Percentiles rank a stretch among this genome's conserved stretches.
phyloP scores from a whole-genome alignment of 2,888 invertebrate genomes.

The Eupithecia vulgata region DNA sequence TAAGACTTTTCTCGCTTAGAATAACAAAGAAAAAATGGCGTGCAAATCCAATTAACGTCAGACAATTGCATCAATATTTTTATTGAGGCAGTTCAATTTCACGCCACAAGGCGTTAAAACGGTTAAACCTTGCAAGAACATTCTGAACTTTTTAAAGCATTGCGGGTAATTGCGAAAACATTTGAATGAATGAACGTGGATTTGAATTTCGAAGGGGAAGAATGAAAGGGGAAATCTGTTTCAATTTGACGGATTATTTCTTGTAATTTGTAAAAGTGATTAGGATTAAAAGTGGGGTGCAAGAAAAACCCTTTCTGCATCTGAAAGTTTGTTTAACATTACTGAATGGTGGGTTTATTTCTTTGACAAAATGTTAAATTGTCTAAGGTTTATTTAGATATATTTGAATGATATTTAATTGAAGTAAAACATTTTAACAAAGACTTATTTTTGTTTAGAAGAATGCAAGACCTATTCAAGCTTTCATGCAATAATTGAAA shows the following conservation, averaged over 20 bases:
- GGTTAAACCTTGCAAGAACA: constrained; percentile 34
- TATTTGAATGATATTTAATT: not conserved
- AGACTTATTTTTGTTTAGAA: not conserved
- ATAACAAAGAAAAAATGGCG: constrained; percentile 45
- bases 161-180: constrained; percentile 19
- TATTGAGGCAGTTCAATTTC: constrained; percentile 64
- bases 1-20: constrained; percentile 12
- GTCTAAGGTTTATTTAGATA: no score
- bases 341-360: not conserved
- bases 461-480: not conserved
- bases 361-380: no score
- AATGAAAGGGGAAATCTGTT: constrained; percentile 17
- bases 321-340: not conserved
- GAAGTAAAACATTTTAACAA: not conserved
- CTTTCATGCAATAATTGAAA: no score
- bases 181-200: constrained; percentile 9
- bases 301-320: not conserved
- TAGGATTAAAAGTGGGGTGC: constrained; percentile 18
- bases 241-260: constrained; percentile 19
- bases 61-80: constrained; percentile 54
- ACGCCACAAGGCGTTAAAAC: constrained; percentile 47
- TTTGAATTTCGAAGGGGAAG: constrained; percentile 10
- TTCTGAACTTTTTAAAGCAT: constrained; percentile 14
- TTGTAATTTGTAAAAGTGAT: constrained; percentile 12
- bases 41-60: constrained; percentile 53